A percentile compares a stretch with the other conserved stretches of the same genome.
These are phyloP conservation scores for Tipula lateralis DNA, from an alignment of 2,888 invertebrate species.

Conservation along the genomic window DNA sequence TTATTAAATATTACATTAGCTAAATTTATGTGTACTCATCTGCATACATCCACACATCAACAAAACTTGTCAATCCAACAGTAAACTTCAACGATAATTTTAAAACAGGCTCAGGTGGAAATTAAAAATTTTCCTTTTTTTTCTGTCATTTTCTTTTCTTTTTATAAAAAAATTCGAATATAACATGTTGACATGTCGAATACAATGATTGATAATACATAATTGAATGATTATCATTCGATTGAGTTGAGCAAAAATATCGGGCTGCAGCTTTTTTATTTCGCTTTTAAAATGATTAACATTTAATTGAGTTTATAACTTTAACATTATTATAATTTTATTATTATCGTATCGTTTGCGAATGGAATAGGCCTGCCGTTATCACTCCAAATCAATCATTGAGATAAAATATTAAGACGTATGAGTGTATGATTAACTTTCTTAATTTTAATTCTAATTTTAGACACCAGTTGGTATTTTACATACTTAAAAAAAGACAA, in stretches of 20 bases:
- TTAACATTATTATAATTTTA: not conserved
- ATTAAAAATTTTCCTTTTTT: not conserved
- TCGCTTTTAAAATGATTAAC: not conserved
- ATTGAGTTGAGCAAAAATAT: not conserved
- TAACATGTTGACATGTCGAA: not conserved
- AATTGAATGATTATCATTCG: not conserved
- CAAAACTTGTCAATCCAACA: not conserved
- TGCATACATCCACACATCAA: too few relatives aligned
- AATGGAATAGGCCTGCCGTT: not conserved
- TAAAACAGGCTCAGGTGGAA: not conserved
- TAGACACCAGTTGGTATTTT: too few relatives aligned
- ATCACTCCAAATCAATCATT: not conserved
- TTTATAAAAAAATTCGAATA: not conserved
- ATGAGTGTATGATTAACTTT: not conserved
- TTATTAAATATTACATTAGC: too few relatives aligned
- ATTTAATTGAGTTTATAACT: not conserved
- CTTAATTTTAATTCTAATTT: too few relatives aligned
- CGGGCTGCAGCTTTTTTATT: not conserved
- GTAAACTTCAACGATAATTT: not conserved
- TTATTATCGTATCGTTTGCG: not conserved
- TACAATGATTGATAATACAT: not conserved
- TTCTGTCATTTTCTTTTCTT: not conserved
- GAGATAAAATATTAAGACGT: not conserved
- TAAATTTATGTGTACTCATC: too few relatives aligned
- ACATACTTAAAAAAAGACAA: too few relatives aligned